Base-by-base conservation (phyloP, 2,113 vertebrate genomes). In the Benitochromis conjunctus region DNA sequence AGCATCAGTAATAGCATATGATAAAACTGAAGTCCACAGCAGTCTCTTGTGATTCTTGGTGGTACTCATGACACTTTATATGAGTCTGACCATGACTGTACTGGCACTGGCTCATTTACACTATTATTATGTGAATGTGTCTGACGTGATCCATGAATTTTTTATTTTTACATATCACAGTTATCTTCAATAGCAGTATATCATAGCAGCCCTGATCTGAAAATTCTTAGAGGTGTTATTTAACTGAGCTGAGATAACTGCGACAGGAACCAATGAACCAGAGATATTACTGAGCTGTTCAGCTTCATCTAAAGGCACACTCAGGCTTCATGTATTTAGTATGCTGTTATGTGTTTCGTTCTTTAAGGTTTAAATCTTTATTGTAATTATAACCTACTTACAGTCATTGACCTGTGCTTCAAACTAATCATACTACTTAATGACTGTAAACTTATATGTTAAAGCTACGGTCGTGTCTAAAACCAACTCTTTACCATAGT, bases 201-300 rank as follows among this genome's bases (percentile, higher is more conserved):
- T 69, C 12, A 69, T 43, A 14, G n/a, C n/a, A 69, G 1, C n/a
- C n/a, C 38, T 69, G n/a, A 69, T 43, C 36, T 69, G 36, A 69
- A 43, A n/a, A 69, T 69, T 69, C 64, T 69, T 69, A 43, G 36
- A 43, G 64, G 64, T 69, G 64, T 66, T 69, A 43, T 69, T 69
- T 43, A 43, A 12, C 36, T 43, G 36, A 69, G 64, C 64, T 43
- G 64, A 69, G 64, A 43, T 69, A 43, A 43, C 12, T 69, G 64
- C 43, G 38, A 43, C n/a, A 69, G 64, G 38, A 69, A 12, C 36
- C 64, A 69, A 69, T 69, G 24, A 69, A 69, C n/a, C 38, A 24
- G 38, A 69, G 36, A 69, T 38, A 69, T 69, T 24, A 69, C 64
- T 69, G 64, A 24, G 38, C n/a, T 43, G 7, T 43, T 43, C 64